Evolutionary conservation across 2,113 vertebrate species (phyloP), one percentile per base, ranked within the genome.

Genomic region (Tricholaema leucomelas): DNA sequence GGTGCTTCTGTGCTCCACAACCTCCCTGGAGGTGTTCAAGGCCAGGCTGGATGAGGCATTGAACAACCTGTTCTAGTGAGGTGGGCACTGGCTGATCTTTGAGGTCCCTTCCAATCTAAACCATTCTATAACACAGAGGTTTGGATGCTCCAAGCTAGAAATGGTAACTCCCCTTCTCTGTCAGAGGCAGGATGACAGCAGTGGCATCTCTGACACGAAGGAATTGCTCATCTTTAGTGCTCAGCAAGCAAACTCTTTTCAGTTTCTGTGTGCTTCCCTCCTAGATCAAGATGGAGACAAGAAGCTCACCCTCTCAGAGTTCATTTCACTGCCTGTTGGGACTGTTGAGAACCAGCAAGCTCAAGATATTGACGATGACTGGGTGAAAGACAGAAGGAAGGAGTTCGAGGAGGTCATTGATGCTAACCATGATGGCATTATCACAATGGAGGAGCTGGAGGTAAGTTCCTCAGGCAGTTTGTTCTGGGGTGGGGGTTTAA

Each of bases 391-490:
- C 93, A 93, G 99, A 70, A 99, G 96, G 94, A 99, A 98, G 88
- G 99, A 99, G 63, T 99, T 99, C 61, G 98, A 99, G 94, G 98
- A 99, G 1, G 98, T 99, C 54, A 99, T 99, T 2, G 99, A 99
- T 5, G 92, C 98, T 3, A 96, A 99, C 87, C 98, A 66, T 0
- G 97, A 99, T 0, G 98, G 98, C 3, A 98, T 99, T 1, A 98
- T 99, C 66, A 99, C 99, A 33, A 98, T 98, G 98, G 98, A 98
- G 3, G 99, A 99, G 76, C 96, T 99, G 31, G 98, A 99, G 98
- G 99, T 99, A 36, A 77, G 94, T 17, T 10, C 63, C 38, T 24
- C 4, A 52, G 9, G 11, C 17, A n/a, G 7, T 24, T 48, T 15
- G 59, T 63, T 40, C 20, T 16, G 7, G 42, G 20, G 7, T 5